Percentiles rank a stretch among this genome's conserved stretches.
These are phyloP conservation scores for Anser cygnoides DNA, from an alignment of 2,113 vertebrate species.

Conservation along the genomic window DNA sequence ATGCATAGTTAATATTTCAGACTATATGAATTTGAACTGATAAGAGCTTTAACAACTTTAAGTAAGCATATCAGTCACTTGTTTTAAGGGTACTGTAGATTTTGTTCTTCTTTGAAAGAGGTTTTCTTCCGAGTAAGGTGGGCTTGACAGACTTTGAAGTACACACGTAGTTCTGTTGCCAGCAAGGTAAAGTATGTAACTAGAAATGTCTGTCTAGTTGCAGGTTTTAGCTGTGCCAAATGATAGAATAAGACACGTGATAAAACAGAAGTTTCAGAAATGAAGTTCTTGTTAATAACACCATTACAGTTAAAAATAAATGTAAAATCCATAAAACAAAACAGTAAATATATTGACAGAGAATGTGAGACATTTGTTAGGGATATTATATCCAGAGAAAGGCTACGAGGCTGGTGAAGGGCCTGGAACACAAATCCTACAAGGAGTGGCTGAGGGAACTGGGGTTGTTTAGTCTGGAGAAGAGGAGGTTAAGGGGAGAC, in stretches of 20 bases:
- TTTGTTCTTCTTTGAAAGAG: not conserved
- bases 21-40: not conserved
- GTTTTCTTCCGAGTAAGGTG: constrained; percentile 1
- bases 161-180: not conserved
- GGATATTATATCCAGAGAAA: not conserved
- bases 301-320: not conserved
- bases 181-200: not conserved
- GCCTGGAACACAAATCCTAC: too few species aligned
- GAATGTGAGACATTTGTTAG: not conserved
- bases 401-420: too few species aligned
- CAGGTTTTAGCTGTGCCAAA: not conserved
- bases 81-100: not conserved
- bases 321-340: not conserved
- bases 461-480: too few species aligned
- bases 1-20: not conserved
- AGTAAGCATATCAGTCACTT: not conserved
- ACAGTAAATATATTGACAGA: not conserved
- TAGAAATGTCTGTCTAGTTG: not conserved
- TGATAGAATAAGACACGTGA: not conserved
- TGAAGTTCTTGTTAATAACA: not conserved
- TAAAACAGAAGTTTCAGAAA: not conserved
- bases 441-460: too few species aligned
- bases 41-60: not conserved
- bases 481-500: too few species aligned
- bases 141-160: not conserved